phyloP scores from a whole-genome alignment of 2,888 invertebrate genomes.

The Tetrapedia diversipes region DNA sequence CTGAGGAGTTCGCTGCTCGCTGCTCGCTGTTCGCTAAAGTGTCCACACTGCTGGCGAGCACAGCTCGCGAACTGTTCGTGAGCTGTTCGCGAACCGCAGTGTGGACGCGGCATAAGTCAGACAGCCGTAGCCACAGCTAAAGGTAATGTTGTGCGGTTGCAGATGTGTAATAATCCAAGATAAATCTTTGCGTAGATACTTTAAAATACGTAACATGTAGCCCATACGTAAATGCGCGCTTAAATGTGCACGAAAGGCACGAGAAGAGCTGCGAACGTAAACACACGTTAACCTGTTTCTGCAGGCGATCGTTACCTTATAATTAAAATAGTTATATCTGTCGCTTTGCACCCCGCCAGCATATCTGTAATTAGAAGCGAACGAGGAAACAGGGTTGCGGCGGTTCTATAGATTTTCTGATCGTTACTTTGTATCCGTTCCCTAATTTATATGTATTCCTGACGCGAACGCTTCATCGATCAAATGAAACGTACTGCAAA shows the following conservation, averaged over 20 bases:
- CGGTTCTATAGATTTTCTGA: conserved; percentile 25
- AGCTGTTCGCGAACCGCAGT: too few species aligned
- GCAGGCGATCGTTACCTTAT: conserved; percentile 33
- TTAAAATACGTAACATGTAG: too few species aligned
- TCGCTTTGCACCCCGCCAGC: conserved; percentile 11
- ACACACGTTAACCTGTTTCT: conserved; percentile 40
- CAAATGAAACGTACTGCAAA: not conserved
- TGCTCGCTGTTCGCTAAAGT: too few species aligned
- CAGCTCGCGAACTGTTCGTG: too few species aligned
- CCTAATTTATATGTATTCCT: conserved; percentile 31
- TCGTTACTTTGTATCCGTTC: conserved; percentile 32
- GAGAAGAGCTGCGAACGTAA: conserved; percentile 10
- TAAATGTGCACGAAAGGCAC: not conserved
- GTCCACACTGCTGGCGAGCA: too few species aligned
- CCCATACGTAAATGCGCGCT: too few species aligned
- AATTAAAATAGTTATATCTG: conserved; percentile 46
- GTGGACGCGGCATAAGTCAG: too few species aligned
- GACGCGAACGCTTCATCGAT: conserved; percentile 32
- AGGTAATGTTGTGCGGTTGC: too few species aligned
- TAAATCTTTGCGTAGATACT: too few species aligned
- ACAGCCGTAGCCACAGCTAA: too few species aligned
- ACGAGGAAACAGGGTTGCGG: conserved; percentile 3
- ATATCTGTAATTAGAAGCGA: conserved; percentile 26
- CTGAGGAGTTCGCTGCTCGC: too few species aligned
- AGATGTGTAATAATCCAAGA: too few species aligned